Conservation (phyloP, 2,113 vertebrate genomes). For the Cheirogaleus medius region DNA sequence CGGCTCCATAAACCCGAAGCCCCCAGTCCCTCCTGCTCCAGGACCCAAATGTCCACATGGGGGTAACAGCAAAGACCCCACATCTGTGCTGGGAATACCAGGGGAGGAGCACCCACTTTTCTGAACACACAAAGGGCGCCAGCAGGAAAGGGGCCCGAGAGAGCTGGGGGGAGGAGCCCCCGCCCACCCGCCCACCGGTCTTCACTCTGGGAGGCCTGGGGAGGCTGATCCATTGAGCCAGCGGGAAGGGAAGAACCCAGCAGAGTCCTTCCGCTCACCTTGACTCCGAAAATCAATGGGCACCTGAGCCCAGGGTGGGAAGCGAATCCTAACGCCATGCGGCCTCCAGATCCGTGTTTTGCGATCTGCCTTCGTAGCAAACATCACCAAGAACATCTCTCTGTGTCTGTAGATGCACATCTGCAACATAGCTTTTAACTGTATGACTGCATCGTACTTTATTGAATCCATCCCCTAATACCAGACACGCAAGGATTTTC, state of each 20-base stretch:
- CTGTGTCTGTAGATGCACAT: not conserved
- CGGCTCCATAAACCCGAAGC: not conserved
- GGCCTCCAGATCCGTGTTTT: not conserved
- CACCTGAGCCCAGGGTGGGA: not conserved
- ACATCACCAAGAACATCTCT: accelerated
- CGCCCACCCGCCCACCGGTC: no score
- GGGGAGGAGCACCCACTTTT: not conserved
- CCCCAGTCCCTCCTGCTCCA: no score
- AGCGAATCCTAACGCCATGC: no score
- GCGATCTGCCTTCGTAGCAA: not conserved
- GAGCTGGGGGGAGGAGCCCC: not conserved
- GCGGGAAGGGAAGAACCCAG: accelerated
- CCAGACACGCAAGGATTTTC: not conserved
- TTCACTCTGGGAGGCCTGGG: no score
- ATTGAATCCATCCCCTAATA: not conserved
- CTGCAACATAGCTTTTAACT: no score
- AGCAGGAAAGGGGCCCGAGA: not conserved
- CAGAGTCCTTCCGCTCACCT: not conserved
- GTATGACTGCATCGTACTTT: no score
- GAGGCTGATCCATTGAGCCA: accelerated
- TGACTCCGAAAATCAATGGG: not conserved
- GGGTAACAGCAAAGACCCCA: not conserved
- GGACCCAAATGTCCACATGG: not conserved
- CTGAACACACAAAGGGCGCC: not conserved
- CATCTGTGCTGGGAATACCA: not conserved